Conservation (phyloP, 2,888 invertebrate species). For the Tanytarsus gracilentus region DNA sequence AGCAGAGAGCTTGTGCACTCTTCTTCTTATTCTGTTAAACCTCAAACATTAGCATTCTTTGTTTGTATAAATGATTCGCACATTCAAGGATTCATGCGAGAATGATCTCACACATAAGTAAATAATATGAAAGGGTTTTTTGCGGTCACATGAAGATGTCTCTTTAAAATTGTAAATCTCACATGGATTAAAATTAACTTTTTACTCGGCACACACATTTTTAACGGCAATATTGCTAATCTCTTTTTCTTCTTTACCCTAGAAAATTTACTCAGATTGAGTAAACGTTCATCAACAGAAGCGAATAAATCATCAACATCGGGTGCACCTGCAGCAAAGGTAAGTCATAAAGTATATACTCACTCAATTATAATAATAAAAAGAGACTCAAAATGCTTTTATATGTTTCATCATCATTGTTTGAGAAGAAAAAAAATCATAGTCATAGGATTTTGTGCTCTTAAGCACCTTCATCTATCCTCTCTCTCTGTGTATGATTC, state of each 20-base stretch:
- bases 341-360: conserved; percentile 32
- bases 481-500: neutral
- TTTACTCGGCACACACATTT: neutral
- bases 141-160: neutral
- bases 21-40: neutral
- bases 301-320: conserved; percentile 35
- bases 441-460: too few species aligned
- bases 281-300: conserved; percentile 24
- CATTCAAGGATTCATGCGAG: conserved; percentile 14
- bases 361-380: conserved; percentile 3
- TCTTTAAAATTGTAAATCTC: neutral
- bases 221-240: conserved; percentile 10
- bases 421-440: too few species aligned
- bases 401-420: too few species aligned
- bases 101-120: neutral
- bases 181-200: neutral
- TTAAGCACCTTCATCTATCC: too few species aligned
- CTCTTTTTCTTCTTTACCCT: neutral
- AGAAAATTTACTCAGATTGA: conserved; percentile 26
- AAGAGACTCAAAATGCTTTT: conserved; percentile 22
- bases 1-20: neutral
- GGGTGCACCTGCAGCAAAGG: conserved; percentile 34
- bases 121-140: neutral
- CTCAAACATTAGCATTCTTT: conserved; percentile 11
- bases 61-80: conserved; percentile 26